Base-by-base conservation (phyloP, 2,797 vertebrate species). In the Myiotriccus ornatus region DNA sequence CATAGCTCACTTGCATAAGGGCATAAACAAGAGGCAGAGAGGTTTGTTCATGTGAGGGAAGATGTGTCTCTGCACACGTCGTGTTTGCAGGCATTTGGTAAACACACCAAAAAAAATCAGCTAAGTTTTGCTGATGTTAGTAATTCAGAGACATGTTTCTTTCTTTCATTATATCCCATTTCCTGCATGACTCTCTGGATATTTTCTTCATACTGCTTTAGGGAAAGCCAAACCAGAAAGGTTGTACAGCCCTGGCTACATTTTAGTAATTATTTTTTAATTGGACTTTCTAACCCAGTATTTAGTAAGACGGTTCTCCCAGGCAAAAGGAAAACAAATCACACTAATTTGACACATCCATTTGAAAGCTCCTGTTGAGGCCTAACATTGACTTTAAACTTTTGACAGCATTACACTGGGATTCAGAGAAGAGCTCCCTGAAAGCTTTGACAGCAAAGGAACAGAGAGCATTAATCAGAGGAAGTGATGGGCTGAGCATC, bases 181-280 rank as follows among this genome's bases (percentile, higher is more conserved):
- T 89, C 59, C 50, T 68, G 73, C 41, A 12, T 0, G 0, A 43
- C 6, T 65, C 10, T 47, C 25, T 47, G 8, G 3, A 70, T 0
- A 0, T 62, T 93, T 89, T 64, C 56, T 64, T 84, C 32, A 18
- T 28, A 37, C 19, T 74, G 22, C 21, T 74, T 44, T 67, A 47
- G 16, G 13, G 52, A 43, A 77, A 84, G 24, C 9, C 65, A 50
- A 43, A 19, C 15, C n/a, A 78, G 39, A 43, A 24, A 27, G 56
- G 25, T 34, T 0, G 0, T 46, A 32, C 2, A 8, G 55, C 46
- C 18, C 43, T 64, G 20, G 50, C 25, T 68, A 1, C 22, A 41
- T 50, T 49, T 68, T n/a, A 55, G n/a, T 55, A 21, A 41, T 53
- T 52, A 32, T 28, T 80, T 79, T 67, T 80, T 10, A 57, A 12